Base-by-base conservation (phyloP, 2,797 vertebrate species). In the Cuniculus paca region DNA sequence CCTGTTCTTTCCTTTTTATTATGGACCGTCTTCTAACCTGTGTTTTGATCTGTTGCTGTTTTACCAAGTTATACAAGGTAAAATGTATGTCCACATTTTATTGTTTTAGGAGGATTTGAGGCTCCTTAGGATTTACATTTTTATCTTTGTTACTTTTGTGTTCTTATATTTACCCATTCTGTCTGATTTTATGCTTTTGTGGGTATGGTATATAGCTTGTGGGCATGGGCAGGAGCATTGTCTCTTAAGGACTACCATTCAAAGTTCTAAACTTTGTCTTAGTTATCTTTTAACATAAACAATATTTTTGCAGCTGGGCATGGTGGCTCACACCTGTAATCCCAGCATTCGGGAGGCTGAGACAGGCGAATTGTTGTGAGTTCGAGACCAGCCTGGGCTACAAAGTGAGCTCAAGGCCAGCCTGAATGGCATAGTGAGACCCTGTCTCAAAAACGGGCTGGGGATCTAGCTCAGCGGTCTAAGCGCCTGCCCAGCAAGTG, bases 281-380 rank as follows among this genome's bases (percentile, higher is more conserved):
- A 42, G 4, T 70, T 86, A 31, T 70, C 42, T 95, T 96, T 79
- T 93, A 89, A 80, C 58, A 72, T 78, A 78, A 24, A 24, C 11
- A 75, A 65, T 92, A 80, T 82, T 83, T 96, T 96, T 92, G n/a
- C 9, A 94, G 52, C n/a, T 58, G n/a, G n/a, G n/a, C n/a, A n/a
- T n/a, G n/a, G n/a, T n/a, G n/a, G n/a, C n/a, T n/a, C n/a, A n/a
- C n/a, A n/a, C n/a, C n/a, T n/a, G n/a, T n/a, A n/a, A n/a, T n/a
- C n/a, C n/a, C n/a, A n/a, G n/a, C n/a, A n/a, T n/a, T n/a, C n/a
- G n/a, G n/a, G n/a, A n/a, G n/a, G n/a, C n/a, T n/a, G n/a, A n/a
- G n/a, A n/a, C n/a, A n/a, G n/a, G n/a, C n/a, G n/a, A n/a, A n/a
- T n/a, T n/a, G n/a, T n/a, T n/a, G n/a, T n/a, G n/a, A n/a, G n/a